A percentile compares a stretch with the other conserved stretches of the same genome.
phyloP scores from a whole-genome alignment of 2,888 invertebrate genomes.

The Cremastinae sp. region DNA sequence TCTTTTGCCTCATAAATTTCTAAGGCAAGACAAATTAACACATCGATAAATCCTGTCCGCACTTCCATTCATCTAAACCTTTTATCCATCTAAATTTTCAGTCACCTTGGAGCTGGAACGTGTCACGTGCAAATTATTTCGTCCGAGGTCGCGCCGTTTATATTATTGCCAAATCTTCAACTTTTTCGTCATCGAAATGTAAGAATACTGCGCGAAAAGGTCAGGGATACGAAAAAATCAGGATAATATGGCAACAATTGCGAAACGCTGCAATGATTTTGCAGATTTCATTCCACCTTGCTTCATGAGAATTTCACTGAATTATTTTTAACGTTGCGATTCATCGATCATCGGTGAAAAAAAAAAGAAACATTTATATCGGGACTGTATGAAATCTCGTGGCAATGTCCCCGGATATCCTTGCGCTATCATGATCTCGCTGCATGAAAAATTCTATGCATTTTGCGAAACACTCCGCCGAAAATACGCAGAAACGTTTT shows the following conservation, averaged over 20 bases:
- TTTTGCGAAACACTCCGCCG: conserved; percentile 16
- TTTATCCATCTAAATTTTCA: conserved; percentile 84
- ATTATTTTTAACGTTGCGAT: conserved; percentile 64
- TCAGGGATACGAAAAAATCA: too few species aligned
- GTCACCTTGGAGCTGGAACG: conserved; percentile 81
- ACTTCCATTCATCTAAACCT: too few species aligned
- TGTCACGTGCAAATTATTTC: conserved; percentile 86
- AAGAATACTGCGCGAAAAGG: too few species aligned
- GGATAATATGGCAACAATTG: too few species aligned
- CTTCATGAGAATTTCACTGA: conserved; percentile 81
- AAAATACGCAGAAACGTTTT: conserved; percentile 42
- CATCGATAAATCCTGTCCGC: too few species aligned
- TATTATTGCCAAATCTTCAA: too few species aligned
- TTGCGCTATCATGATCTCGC: conserved; percentile 36
- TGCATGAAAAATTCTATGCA: conserved; percentile 42
- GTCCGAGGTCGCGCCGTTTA: conserved; percentile 69
- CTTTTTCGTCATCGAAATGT: too few species aligned
- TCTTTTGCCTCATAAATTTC: too few species aligned
- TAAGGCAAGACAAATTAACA: too few species aligned
- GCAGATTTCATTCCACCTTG: too few species aligned
- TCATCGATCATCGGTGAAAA: conserved; percentile 18
- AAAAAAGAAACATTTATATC: conserved; percentile 48
- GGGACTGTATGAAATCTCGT: conserved; percentile 13
- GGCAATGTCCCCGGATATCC: conserved; percentile 41
- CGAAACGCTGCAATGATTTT: too few species aligned